phyloP scores from a whole-genome alignment of 1,140 invertebrate species.

The Brachionus angularis region DNA sequence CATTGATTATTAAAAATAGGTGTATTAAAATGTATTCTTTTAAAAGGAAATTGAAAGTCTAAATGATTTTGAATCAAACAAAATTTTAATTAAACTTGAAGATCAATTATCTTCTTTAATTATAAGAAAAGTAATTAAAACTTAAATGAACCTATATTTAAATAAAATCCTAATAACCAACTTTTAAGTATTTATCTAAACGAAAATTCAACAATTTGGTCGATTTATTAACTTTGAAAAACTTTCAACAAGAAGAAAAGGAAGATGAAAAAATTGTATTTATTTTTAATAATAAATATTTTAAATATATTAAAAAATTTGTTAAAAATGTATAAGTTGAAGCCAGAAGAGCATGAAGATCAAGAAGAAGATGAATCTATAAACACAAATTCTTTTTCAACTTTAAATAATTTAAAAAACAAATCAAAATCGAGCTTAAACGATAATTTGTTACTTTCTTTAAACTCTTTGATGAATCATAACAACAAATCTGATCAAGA shows the following conservation, averaged over 20 bases:
- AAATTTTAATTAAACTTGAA: neutral
- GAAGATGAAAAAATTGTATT: neutral
- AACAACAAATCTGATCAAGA: neutral
- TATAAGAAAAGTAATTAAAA: neutral
- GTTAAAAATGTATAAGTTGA: too few species aligned
- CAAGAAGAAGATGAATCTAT: neutral
- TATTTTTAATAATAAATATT: too few species aligned
- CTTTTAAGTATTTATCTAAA: neutral
- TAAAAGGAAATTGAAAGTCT: neutral
- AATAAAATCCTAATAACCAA: neutral
- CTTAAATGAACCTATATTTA: neutral
- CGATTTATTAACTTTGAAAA: slow-evolving; percentile 1
- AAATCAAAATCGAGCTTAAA: neutral
- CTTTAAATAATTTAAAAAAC: neutral
- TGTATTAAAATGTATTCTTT: too few species aligned
- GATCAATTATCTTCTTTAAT: neutral
- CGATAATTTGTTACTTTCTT: neutral
- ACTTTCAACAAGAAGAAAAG: neutral
- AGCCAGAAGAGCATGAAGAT: too few species aligned
- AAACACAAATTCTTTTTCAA: neutral
- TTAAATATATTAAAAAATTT: too few species aligned
- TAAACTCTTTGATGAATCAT: neutral
- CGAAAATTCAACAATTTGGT: neutral
- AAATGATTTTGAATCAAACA: neutral
- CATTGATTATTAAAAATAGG: too few species aligned